A percentile compares a stretch with the other conserved stretches of the same genome.
These are phyloP conservation scores for Dunckerocampus dactyliophorus DNA, from an alignment of 2,113 vertebrate genomes.

Conservation along the genomic window DNA sequence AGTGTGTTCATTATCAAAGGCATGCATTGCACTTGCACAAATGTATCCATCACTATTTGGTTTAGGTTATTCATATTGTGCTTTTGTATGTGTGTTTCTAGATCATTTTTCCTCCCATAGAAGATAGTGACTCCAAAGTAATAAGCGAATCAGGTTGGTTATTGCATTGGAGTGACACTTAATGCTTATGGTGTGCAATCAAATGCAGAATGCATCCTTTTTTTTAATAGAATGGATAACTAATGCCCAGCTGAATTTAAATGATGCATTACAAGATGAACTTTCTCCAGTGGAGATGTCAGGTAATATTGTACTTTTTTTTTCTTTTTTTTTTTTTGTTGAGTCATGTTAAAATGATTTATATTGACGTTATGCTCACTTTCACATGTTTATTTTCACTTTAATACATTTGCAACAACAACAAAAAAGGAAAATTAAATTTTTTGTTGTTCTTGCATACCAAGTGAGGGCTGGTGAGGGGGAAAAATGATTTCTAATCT, in stretches of 20 bases:
- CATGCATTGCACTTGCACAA: background rate
- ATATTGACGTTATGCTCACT: background rate
- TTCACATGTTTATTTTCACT: background rate
- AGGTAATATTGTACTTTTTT: constrained; percentile 46
- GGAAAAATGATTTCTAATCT: too few relatives aligned
- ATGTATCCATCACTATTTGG: background rate
- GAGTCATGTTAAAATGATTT: background rate
- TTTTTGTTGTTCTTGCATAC: background rate
- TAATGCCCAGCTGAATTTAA: constrained; percentile 41
- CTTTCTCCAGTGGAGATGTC: constrained; percentile 11
- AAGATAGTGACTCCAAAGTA: constrained; percentile 37
- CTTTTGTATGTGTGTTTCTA: constrained; percentile 21
- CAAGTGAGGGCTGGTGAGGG: background rate
- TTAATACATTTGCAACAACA: background rate
- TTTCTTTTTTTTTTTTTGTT: background rate
- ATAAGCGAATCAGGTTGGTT: constrained; percentile 39
- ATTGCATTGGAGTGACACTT: background rate
- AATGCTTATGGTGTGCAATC: background rate
- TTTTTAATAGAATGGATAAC: constrained; percentile 26
- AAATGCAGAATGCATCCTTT: constrained; percentile 2
- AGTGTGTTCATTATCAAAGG: too few relatives aligned
- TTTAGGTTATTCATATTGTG: background rate
- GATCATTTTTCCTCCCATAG: constrained; percentile 49
- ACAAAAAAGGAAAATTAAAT: background rate
- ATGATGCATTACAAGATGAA: constrained; percentile 48